Evolutionary conservation across 2,797 vertebrate species (phyloP), one percentile per base, ranked within the genome.

Genomic region (Margarornis squamiger): DNA sequence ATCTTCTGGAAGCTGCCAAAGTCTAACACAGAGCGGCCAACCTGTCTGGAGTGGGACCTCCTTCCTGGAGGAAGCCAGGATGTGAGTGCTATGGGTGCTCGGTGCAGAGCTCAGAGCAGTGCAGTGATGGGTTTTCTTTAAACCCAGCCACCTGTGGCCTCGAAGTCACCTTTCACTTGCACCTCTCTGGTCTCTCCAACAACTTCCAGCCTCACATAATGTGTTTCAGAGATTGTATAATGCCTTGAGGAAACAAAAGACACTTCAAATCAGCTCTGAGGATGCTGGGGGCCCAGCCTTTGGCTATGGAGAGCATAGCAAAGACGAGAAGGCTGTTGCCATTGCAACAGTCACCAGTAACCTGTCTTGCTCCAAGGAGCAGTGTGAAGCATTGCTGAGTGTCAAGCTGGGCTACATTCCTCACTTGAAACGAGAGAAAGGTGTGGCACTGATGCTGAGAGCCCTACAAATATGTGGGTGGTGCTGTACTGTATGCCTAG

Each of bases 401-500:
- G 72, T 96, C 85, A 0, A 92, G 95, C 94, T 94, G 77, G 52
- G 90, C 80, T 86, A n/a, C 95, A 95, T 97, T 96, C 96, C 91
- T 96, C 41, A 7, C 73, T 84, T 80, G 39, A 96, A 95, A 88
- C 0, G 29, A 76, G 93, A 75, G 82, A 73, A 96, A 94, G 95
- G 92, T 86, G 95, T 94, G 94, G 94, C 90, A 59, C 62, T 78
- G 78, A 66, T 94, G 94, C 91, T n/a, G 83, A 88, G 95, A 93
- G 52, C 77, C 91, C 59, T 67, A 57, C 94, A 95, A 84, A 79
- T 96, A 93, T 59, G 95, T 94, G 92, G 96, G 91, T 96, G 96
- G 92, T 93, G 57, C 91, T 92, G 63, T 92, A 55, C 87, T 87
- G 61, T 90, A 13, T 86, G 87, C 80, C 63, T 88, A n/a, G 91